phyloP scores from a whole-genome alignment of 2,888 invertebrate species.

The Tuberolachnus salignus region DNA sequence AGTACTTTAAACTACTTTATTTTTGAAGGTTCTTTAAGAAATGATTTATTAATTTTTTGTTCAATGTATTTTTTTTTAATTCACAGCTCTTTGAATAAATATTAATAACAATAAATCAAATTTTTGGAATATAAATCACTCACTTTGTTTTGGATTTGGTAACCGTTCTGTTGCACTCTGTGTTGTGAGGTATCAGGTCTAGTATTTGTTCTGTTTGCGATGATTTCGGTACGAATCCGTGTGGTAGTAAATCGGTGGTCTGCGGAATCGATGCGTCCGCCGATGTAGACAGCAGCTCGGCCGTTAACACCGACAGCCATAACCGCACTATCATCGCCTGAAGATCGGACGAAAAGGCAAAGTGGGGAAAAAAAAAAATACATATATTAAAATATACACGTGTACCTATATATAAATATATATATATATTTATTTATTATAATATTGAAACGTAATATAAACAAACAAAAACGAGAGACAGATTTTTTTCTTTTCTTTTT shows the following conservation, averaged over 20 bases:
- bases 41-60: too few relatives aligned
- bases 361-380: neutral
- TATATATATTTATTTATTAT: neutral
- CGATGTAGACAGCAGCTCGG: neutral
- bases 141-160: constrained; percentile 31
- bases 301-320: constrained; percentile 28
- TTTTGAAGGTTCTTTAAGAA: too few relatives aligned
- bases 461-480: too few relatives aligned
- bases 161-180: neutral
- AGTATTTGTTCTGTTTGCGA: neutral
- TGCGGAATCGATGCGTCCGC: neutral
- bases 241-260: neutral
- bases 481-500: too few relatives aligned
- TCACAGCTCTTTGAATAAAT: too few relatives aligned
- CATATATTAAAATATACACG: neutral
- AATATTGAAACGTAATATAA: too few relatives aligned
- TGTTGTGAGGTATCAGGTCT: neutral
- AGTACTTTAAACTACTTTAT: too few relatives aligned
- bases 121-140: neutral
- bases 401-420: too few relatives aligned
- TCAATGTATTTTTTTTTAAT: too few relatives aligned
- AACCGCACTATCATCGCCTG: constrained; percentile 44
- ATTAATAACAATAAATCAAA: too few relatives aligned
- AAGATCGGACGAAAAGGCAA: neutral
- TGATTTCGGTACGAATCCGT: neutral